A percentile compares a stretch with the other conserved stretches of the same genome.
phyloP scores from a whole-genome alignment of 2,888 invertebrate species.

The Scaptomyza cyrtandrae region DNA sequence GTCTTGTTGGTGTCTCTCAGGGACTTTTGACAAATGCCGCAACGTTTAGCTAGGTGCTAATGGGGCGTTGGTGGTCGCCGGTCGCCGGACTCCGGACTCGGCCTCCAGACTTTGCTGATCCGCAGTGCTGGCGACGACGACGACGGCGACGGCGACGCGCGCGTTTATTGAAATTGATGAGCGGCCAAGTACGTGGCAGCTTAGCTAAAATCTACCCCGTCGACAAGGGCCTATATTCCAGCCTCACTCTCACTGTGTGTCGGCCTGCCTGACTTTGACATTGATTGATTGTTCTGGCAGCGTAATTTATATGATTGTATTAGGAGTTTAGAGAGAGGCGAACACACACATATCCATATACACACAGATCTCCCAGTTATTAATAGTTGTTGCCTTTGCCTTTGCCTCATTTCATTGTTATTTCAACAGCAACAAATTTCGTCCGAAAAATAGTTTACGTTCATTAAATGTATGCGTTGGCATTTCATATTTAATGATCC shows the following conservation, averaged over 20 bases:
- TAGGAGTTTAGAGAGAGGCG: conserved; percentile 41
- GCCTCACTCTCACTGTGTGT: conserved; percentile 13
- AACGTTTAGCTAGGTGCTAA: conserved; percentile 71
- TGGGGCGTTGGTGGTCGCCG: conserved; percentile 58
- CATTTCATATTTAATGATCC: conserved; percentile 71
- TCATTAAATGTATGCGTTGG: conserved; percentile 57
- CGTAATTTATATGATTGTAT: conserved; percentile 80
- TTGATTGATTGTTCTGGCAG: conserved; percentile 74
- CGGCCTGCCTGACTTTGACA: conserved; percentile 69
- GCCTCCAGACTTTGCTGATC: conserved; percentile 16
- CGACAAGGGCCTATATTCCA: conserved; percentile 36
- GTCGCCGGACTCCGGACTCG: conserved; percentile 6
- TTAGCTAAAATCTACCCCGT: conserved; percentile 68
- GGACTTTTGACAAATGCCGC: conserved; percentile 73
- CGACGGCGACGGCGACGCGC: conserved; percentile 3
- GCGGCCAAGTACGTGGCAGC: conserved; percentile 76
- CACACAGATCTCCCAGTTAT: conserved; percentile 57
- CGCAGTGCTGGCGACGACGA: not conserved
- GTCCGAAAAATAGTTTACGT: conserved; percentile 61
- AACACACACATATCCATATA: not conserved
- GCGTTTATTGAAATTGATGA: conserved; percentile 77
- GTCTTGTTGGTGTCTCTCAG: conserved; percentile 30
- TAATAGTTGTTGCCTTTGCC: conserved; percentile 62
- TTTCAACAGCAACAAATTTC: conserved; percentile 64
- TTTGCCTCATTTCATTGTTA: conserved; percentile 55